Evolutionary conservation across 2,113 vertebrate genomes (phyloP), one percentile per base, ranked within the genome.

Genomic region (Sarotherodon lohbergeri): DNA sequence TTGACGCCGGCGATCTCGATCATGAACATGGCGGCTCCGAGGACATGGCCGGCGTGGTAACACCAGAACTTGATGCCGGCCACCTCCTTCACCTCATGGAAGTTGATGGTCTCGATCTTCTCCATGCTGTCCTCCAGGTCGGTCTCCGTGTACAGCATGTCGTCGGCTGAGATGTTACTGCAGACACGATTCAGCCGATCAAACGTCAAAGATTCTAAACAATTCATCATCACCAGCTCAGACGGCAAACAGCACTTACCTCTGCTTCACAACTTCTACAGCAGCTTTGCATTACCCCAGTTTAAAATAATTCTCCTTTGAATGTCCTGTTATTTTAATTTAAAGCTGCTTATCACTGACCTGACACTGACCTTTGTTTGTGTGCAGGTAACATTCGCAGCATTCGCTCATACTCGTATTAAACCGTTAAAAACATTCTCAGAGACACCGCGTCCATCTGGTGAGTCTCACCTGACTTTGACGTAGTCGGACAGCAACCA

Each of bases 11-110:
- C 99, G 68, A 99, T 99, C 95, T 99, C 98, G 1, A 99, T 99
- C 99, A 99, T 99, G 87, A 99, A 99, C 98, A 99, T 99, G 93
- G 98, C 98, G 1, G 98, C 98, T 84, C 98, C 99, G 71, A 99
- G 96, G 29, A 99, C 99, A 1, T 99, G 99, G 36, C 98, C 98
- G 0, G 99, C 98, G 0, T 99, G 98, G 92, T 99, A 99, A 91
- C 98, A 99, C 98, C 98, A 99, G 90, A 99, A 99, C 94, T 99
- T 99, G 94, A 99, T 98, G 34, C 98, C 98, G 3, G 98, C 98
- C 86, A 99, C 98, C 63, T 99, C 99, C 89, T 99, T 99, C 86
- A 99, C 99, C 95, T 99, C 98, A 4, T 99, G 98, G 91, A 99
- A 99, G 94, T 99, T 99, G 92, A 99, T 99, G 34, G 99, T 99